Percentiles rank a stretch among this genome's conserved stretches.
phyloP scores from a whole-genome alignment of 2,888 invertebrate species.

The Tetanocera ferruginea region DNA sequence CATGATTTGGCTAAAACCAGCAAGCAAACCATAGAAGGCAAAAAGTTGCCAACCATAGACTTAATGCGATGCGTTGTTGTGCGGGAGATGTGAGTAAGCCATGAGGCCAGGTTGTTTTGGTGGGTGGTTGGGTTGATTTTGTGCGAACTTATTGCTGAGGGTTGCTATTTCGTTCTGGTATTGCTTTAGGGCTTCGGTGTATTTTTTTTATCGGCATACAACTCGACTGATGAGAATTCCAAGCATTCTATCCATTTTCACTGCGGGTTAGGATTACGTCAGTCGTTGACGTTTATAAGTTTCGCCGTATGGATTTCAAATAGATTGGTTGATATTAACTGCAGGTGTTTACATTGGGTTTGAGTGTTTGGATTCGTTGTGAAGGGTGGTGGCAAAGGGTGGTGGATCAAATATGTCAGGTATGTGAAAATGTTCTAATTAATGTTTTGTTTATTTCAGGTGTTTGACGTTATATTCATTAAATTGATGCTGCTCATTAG shows the following conservation, averaged over 20 bases:
- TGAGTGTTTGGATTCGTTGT: not conserved
- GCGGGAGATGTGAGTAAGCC: not conserved
- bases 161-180: constrained; percentile 14
- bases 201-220: not conserved
- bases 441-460: constrained; percentile 2
- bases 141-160: not conserved
- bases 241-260: constrained; percentile 5
- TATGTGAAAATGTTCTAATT: not conserved
- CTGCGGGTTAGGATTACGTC: constrained; percentile 33
- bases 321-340: not conserved
- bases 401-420: not conserved
- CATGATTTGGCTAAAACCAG: constrained; percentile 57
- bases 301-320: constrained; percentile 1
- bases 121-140: not conserved
- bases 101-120: not conserved
- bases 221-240: constrained; percentile 19
- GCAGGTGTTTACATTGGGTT: constrained; percentile 31
- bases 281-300: constrained; percentile 11
- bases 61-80: not conserved
- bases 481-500: not conserved
- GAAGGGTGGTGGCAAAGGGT: not conserved
- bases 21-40: constrained; percentile 14
- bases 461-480: not conserved
- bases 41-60: constrained; percentile 1
- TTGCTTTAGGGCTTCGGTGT: not conserved